Evolutionary conservation across 2,888 invertebrate genomes (phyloP), one percentile per base, ranked within the genome.

Genomic region (Dione vanillae): DNA sequence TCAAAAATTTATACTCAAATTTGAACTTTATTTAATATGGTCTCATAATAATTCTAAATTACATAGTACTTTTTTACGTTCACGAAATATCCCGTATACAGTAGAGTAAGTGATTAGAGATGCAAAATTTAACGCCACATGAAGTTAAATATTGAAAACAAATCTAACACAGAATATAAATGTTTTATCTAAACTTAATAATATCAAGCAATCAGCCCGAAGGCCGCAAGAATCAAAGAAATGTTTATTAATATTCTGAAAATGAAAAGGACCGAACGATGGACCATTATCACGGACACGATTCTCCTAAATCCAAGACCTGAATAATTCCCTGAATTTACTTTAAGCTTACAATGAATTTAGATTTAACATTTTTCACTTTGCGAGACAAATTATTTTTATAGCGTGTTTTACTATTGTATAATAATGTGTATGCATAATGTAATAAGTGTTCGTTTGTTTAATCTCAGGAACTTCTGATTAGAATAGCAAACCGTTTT

Each of bases 211-310:
- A 56, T 12, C 56, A 47, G 40, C 12, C 62, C 62, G 40, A 41
- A 65, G 52, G 41, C 10, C 52, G 52, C 52, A 20, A 49, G 41
- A 59, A 41, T 40, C 16, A 40, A 58, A 47, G 16, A 14, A 49
- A 65, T 19, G 65, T 56, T 76, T 80, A 81, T 82, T 82, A 80
- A 81, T 83, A 82, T 82, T 83, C 82, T 78, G 78, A 67, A 74
- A 77, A 78, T 79, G 80, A 77, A 78, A n/a, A 78, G 78, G 78
- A 78, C 80, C 78, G 78, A 76, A 78, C 80, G 78, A 80, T 78
- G 79, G 75, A 77, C 80, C 76, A 78, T 77, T 77, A 77, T 77
- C 78, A 72, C 77, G 72, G 58, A 62, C 52, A 67, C 70, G 72
- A 73, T 72, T 71, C 66, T 47, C 69, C 69, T 59, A 69, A 73